Evolutionary conservation across 2,113 vertebrate species (phyloP), one percentile per base, ranked within the genome.

Genomic region (Puffinus mauretanicus): DNA sequence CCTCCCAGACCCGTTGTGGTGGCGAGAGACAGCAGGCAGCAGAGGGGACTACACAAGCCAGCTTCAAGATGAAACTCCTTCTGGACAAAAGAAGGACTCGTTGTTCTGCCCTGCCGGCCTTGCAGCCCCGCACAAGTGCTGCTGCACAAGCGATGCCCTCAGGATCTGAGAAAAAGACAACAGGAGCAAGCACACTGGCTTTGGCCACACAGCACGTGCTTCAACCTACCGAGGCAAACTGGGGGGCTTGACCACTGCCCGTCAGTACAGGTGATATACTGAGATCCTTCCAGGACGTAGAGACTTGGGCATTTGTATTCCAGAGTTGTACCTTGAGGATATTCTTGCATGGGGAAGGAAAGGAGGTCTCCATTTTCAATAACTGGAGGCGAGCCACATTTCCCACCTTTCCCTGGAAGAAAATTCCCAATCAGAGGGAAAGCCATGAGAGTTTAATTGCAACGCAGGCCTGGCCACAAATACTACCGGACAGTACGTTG

Each of bases 201-300:
- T 60, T 60, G 42, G 26, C 54, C 71, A 30, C 38, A 11, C 40
- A 61, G 67, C 38, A 66, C 1, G 2, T 9, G 26, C 34, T 70
- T 81, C 38, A 62, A 65, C 94, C 9, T 94, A 97, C 96, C 90
- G 18, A 91, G 40, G 38, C 96, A 96, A 75, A 91, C 87, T 2
- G 96, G 96, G 12, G 96, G 90, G 3, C 1, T 36, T 57, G 96
- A 61, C 96, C 95, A 97, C 61, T 80, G 78, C 27, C 95, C 96
- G 0, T 69, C 6, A 13, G 0, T 19, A 60, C 96, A 96, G 9
- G 7, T 88, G 47, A 96, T 92, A 21, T 4, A 10, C 0, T 1
- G 3, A 57, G 88, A 40, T 81, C 96, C 96, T 80, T 96, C 2
- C 80, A 97, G 25, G 30, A 7, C 1, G 0, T 97, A 96, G 5